Conservation (phyloP, 2,888 invertebrate species). For the Heliconius ethilla region DNA sequence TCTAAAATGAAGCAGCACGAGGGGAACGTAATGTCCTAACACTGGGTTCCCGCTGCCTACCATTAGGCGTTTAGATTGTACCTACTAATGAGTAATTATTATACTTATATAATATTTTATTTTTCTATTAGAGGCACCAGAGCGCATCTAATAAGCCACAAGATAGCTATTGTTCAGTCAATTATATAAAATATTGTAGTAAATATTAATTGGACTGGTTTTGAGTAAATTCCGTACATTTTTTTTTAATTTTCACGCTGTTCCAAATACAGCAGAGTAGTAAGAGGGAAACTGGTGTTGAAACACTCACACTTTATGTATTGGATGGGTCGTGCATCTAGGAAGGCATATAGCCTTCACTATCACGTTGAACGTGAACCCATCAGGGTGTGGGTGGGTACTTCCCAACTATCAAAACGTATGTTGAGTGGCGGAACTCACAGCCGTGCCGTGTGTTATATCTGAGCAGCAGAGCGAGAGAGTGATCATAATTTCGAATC, state of each 20-base stretch:
- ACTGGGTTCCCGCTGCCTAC: not conserved
- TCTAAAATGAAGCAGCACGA: not conserved
- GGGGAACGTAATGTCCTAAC: not conserved
- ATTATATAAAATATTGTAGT: not conserved
- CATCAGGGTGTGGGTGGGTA: too few species aligned
- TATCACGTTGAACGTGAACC: too few species aligned
- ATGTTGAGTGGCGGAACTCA: too few species aligned
- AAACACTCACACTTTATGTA: too few species aligned
- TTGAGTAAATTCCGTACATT: not conserved
- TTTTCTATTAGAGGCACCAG: not conserved
- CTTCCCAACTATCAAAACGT: too few species aligned
- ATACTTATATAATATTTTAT: slow-evolving; percentile 1
- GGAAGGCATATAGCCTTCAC: too few species aligned
- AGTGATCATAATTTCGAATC: too few species aligned
- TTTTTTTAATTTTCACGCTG: not conserved
- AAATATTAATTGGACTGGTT: not conserved
- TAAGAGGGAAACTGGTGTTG: not conserved
- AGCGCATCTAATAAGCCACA: slow-evolving; percentile 1
- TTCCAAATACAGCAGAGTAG: not conserved
- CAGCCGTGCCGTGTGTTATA: too few species aligned
- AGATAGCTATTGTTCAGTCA: not conserved
- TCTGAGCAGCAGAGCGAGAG: too few species aligned
- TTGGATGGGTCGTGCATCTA: too few species aligned
- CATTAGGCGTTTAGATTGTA: not conserved
- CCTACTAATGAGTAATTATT: not conserved